Base-by-base conservation (phyloP, 1,140 invertebrate species). In the Apocrypta bakeri region DNA sequence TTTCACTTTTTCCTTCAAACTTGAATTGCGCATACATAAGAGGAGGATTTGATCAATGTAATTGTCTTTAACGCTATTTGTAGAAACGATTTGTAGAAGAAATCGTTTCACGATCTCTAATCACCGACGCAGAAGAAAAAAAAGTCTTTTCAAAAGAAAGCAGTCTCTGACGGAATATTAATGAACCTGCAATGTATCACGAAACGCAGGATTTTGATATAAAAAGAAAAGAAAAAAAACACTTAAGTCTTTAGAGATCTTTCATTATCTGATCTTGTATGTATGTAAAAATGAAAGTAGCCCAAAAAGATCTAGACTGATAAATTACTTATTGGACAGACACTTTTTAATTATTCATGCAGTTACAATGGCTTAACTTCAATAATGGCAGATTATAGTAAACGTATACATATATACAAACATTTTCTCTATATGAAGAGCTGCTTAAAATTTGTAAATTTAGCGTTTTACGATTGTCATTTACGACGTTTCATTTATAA, bases 221-320 rank as follows among this genome's bases (percentile, higher is more conserved):
- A 72, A 72, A 72, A 72, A 72, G 9, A n/a, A n/a, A n/a, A n/a
- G n/a, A n/a, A n/a, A n/a, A n/a, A n/a, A n/a, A 71, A 37, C 69
- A 33, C n/a, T 56, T 29, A 71, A 79, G 69, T 56, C 37, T 21
- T 31, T 48, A 77, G n/a, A 66, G 61, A 66, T 77, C 73, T 63
- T 61, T 24, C 8, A 77, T 24, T 25, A 61, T 40, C 33, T 33
- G 12, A 48, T 31, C 31, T 3, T 17, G 42, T 71, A 64, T 12
- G 17, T 25, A 25, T 17, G 64, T 11, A 73, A 73, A 81, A 74
- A 81, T 75, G 71, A 81, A 81, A 81, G 79, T 81, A 74, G 66
- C 72, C 33, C 33, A 68, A 42, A 71, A 61, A 61, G 29, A 1
- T 80, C 4, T 73, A 2, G 2, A 80, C 37, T 40, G 33, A 72